Conservation (phyloP, 2,797 vertebrate genomes). For the Acestrorhynchus altus region DNA sequence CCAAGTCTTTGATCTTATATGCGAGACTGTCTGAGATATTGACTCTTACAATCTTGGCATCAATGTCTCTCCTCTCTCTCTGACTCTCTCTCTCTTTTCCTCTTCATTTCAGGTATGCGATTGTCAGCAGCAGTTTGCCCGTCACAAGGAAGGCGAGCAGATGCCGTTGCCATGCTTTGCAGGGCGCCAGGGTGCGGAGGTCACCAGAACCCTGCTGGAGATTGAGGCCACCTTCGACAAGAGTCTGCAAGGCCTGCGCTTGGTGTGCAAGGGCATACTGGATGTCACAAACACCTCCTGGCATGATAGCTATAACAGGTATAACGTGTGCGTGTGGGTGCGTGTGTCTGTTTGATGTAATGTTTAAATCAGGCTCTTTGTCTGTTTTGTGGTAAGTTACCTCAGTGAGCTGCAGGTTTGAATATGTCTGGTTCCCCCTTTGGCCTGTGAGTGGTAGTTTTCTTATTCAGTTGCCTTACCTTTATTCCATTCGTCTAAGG, state of each 20-base stretch:
- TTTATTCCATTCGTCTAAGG: background rate
- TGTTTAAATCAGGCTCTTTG: conserved; percentile 53
- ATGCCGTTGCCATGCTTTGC: conserved; percentile 78
- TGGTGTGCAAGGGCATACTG: conserved; percentile 71
- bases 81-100: conserved; percentile 20
- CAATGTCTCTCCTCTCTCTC: background rate
- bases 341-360: background rate
- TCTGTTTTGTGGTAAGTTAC: conserved; percentile 20
- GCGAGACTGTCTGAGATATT: background rate
- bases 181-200: conserved; percentile 73
- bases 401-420: background rate
- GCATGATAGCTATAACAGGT: conserved; percentile 82
- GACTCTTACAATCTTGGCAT: background rate
- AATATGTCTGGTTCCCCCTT: background rate
- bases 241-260: conserved; percentile 72
- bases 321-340: conserved; percentile 41
- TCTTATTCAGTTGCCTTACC: background rate
- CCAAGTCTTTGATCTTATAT: background rate
- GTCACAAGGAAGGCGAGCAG: conserved; percentile 84
- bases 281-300: conserved; percentile 83
- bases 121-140: conserved; percentile 88
- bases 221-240: conserved; percentile 79
- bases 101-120: conserved; percentile 80
- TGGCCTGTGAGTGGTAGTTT: background rate
- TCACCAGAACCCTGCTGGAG: conserved; percentile 75